Base-by-base conservation (phyloP, 2,888 invertebrate genomes). In the Adela reaumurella region DNA sequence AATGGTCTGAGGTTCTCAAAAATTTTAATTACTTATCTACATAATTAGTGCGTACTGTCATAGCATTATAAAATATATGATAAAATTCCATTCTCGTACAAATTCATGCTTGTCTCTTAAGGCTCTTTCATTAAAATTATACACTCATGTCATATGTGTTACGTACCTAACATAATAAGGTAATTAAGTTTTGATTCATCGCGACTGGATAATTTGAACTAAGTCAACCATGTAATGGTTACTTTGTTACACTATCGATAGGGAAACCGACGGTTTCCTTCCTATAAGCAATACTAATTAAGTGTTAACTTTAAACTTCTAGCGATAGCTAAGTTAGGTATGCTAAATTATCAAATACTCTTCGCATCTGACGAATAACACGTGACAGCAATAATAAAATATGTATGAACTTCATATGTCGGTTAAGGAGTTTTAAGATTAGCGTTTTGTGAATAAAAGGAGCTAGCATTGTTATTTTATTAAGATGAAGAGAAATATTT, bases 391-490 rank as follows among this genome's bases (percentile, higher is more conserved):
- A 78, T 78, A 78, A 77, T 74, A 74, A 35, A 24, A 35, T 74
- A 74, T 78, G 77, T 78, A 77, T 74, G 70, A 72, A 73, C 68
- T 73, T 76, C 76, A 76, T 77, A 71, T 69, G 76, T 72, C 76
- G 73, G 74, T 76, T 74, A 70, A 74, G 35, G 74, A 72, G 72
- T 76, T 74, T 70, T 72, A 71, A 73, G 74, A 72, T 68, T 76
- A 74, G 73, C 64, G 64, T 67, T 68, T 73, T 74, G 70, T 73
- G 72, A 69, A 68, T 19, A 71, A 72, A 67, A 62, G 65, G 63
- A 67, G 67, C 69, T 73, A 74, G 70, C 59, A 63, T 72, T 73
- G 74, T 76, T 77, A 67, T 71, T 70, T 73, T 69, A 61, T 68
- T 68, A 67, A 62, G 60, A 64, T 63, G 66, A 61, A 67, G 65